Evolutionary conservation across 2,113 vertebrate genomes (phyloP).

Genomic region (Malurus cyaneus): DNA sequence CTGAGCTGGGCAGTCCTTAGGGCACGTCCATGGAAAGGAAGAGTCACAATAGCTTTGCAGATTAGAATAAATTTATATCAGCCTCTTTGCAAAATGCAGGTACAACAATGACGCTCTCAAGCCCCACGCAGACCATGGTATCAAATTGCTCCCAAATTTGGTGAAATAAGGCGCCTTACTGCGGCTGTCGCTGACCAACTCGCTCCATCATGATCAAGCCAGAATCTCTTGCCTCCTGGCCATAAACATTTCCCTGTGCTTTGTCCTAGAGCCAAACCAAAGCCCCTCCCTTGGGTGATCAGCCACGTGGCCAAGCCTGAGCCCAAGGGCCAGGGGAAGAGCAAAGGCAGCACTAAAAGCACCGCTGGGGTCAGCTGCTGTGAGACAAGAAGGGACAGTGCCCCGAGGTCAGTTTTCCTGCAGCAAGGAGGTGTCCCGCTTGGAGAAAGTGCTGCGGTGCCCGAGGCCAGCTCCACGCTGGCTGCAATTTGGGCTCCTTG

Average conservation of each 20-base stretch:
- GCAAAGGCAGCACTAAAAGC: not conserved
- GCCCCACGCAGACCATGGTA: too few species aligned
- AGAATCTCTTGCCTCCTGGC: not conserved
- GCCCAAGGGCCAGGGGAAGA: not conserved
- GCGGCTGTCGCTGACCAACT: rapidly evolving
- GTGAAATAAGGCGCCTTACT: not conserved
- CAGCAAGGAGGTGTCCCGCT: not conserved
- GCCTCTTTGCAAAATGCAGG: not conserved
- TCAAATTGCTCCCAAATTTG: not conserved
- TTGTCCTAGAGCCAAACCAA: not conserved
- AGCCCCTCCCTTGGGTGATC: rapidly evolving
- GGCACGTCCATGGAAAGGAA: rapidly evolving
- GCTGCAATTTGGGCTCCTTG: too few species aligned
- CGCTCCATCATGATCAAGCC: not conserved
- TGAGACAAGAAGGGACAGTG: not conserved
- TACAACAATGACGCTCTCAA: rapidly evolving
- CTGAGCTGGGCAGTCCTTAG: not conserved
- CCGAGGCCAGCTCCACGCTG: not conserved
- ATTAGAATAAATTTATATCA: not conserved
- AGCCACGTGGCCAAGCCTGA: not conserved
- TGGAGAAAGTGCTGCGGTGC: not conserved
- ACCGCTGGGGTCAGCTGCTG: not conserved
- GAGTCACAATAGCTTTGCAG: not conserved
- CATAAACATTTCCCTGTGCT: not conserved
- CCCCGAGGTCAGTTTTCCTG: not conserved